These are phyloP conservation scores for Zonitis immaculata DNA, from an alignment of 2,888 invertebrate genomes.

Conservation along the genomic window DNA sequence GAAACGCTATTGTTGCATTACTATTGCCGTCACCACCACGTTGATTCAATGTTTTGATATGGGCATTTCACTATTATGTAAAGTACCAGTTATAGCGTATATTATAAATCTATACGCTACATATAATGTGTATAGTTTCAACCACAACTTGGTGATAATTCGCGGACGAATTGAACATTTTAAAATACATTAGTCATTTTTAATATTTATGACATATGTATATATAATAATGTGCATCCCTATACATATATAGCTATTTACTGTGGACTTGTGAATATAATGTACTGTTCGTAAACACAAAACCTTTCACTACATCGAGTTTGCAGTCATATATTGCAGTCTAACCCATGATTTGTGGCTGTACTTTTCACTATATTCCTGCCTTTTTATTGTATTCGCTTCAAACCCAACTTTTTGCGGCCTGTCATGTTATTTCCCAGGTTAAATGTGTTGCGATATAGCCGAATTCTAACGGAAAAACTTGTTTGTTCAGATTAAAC, in stretches of 20 bases:
- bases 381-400: constrained; percentile 32
- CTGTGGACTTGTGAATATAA: constrained; percentile 39
- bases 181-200: constrained; percentile 40
- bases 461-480: constrained; percentile 23
- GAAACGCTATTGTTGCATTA: constrained; percentile 44
- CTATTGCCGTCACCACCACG: constrained; percentile 20
- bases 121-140: constrained; percentile 23
- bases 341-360: constrained; percentile 37
- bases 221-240: constrained; percentile 30
- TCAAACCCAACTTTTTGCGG: constrained; percentile 26
- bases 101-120: constrained; percentile 6
- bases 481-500: constrained; percentile 21
- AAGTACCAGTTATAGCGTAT: constrained; percentile 8
- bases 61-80: constrained; percentile 18
- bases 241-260: too few relatives aligned
- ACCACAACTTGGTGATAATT: constrained; percentile 28
- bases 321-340: constrained; percentile 40
- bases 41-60: constrained; percentile 3
- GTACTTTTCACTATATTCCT: constrained; percentile 36
- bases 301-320: constrained; percentile 38
- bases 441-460: constrained; percentile 31
- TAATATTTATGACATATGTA: too few relatives aligned
- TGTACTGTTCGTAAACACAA: constrained; percentile 41
- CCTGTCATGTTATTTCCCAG: constrained; percentile 27
- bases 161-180: constrained; percentile 33